Evolutionary conservation across 2,888 invertebrate species (phyloP).

Genomic region (Sphaerophoria taeniata): DNA sequence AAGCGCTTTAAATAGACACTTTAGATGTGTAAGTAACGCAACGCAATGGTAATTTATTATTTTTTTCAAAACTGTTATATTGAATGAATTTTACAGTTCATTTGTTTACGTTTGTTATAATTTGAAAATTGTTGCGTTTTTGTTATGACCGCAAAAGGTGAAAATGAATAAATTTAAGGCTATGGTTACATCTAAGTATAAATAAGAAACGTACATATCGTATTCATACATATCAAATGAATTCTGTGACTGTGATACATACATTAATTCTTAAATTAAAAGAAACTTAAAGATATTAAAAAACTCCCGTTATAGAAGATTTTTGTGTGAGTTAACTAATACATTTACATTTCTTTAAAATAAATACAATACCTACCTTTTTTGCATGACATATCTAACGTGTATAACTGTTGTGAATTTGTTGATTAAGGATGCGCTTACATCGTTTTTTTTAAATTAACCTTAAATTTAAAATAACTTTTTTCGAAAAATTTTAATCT

Average conservation of each 20-base stretch:
- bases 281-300: conserved; percentile 6
- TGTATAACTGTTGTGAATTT: no score
- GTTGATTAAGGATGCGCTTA: no score
- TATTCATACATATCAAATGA: conserved; percentile 68
- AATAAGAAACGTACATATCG: conserved; percentile 66
- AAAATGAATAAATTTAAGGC: not conserved
- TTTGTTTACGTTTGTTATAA: not conserved
- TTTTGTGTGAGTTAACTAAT: not conserved
- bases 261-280: conserved; percentile 36
- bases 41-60: no score
- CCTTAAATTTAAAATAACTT: no score
- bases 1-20: not conserved
- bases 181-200: conserved; percentile 37
- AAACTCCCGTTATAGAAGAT: not conserved
- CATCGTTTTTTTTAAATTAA: not conserved
- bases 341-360: not conserved
- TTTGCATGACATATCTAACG: no score
- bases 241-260: conserved; percentile 75
- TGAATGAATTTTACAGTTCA: no score
- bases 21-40: not conserved
- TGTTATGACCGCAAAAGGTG: not conserved
- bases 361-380: no score
- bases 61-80: no score
- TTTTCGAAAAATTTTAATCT: no score
- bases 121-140: not conserved